phyloP scores from a whole-genome alignment of 2,113 vertebrate species.

The Potamarius usumacintae region DNA sequence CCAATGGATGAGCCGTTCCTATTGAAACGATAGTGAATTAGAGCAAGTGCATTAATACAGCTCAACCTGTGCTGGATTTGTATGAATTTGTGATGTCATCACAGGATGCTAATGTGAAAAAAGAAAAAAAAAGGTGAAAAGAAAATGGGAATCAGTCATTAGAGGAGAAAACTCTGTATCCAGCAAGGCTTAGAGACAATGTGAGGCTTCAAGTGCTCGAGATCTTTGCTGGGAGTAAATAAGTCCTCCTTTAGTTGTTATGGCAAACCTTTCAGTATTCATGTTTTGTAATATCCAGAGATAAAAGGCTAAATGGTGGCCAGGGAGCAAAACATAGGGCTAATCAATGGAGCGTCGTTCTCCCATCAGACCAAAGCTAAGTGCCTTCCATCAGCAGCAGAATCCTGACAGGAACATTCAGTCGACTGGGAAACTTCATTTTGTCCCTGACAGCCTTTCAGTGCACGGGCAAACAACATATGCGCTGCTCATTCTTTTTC shows the following conservation, averaged over 20 bases:
- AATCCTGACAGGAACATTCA: background rate
- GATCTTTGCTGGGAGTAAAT: conserved; percentile 3
- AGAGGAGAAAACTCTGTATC: background rate
- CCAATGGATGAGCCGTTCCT: background rate
- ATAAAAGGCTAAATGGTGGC: conserved; percentile 46
- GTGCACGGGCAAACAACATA: background rate
- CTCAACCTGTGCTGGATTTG: too few species aligned
- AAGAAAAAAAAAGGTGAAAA: too few species aligned
- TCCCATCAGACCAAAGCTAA: conserved; percentile 19
- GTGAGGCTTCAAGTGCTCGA: background rate
- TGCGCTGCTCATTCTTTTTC: background rate
- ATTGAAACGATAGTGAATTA: background rate
- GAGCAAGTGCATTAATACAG: too few species aligned
- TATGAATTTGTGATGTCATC: too few species aligned
- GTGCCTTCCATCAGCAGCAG: conserved; percentile 6
- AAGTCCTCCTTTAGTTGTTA: conserved; percentile 23
- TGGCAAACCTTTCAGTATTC: conserved; percentile 30
- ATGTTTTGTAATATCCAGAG: conserved; percentile 5
- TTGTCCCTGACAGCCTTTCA: background rate
- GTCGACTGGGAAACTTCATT: conserved; percentile 11
- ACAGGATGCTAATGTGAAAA: background rate
- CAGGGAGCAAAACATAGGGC: conserved; percentile 1
- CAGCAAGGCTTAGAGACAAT: background rate
- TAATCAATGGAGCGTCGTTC: conserved; percentile 35
- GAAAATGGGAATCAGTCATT: background rate